Evolutionary conservation across 2,797 vertebrate genomes (phyloP).

Genomic region (Falco berigora): DNA sequence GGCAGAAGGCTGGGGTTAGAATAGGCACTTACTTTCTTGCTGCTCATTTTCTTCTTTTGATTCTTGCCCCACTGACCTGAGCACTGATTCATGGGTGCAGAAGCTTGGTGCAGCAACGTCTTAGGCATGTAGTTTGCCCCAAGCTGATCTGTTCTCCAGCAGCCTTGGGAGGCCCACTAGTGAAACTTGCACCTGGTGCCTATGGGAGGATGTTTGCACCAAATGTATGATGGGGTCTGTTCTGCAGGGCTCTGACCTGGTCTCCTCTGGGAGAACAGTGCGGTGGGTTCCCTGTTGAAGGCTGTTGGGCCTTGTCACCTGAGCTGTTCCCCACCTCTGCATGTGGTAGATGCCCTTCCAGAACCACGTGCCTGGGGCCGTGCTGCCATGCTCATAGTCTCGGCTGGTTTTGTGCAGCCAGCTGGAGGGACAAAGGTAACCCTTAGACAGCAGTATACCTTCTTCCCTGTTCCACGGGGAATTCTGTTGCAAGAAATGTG

Average conservation of each 20-base stretch:
- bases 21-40: neutral
- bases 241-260: neutral
- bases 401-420: neutral
- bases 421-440: neutral
- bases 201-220: neutral
- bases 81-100: neutral
- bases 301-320: neutral
- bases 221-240: neutral
- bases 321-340: neutral
- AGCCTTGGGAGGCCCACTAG: neutral
- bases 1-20: neutral
- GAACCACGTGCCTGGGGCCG: rapidly evolving
- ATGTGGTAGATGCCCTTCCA: neutral
- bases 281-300: rapidly evolving
- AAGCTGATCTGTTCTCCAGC: neutral
- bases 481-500: neutral
- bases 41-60: neutral
- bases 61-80: neutral
- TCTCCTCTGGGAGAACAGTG: neutral
- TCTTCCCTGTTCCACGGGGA: neutral
- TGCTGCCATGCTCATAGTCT: neutral
- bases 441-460: neutral
- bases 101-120: rapidly evolving
- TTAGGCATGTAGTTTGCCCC: neutral
- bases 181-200: neutral